phyloP scores from a whole-genome alignment of 2,888 invertebrate species.

The Notodromas monacha region DNA sequence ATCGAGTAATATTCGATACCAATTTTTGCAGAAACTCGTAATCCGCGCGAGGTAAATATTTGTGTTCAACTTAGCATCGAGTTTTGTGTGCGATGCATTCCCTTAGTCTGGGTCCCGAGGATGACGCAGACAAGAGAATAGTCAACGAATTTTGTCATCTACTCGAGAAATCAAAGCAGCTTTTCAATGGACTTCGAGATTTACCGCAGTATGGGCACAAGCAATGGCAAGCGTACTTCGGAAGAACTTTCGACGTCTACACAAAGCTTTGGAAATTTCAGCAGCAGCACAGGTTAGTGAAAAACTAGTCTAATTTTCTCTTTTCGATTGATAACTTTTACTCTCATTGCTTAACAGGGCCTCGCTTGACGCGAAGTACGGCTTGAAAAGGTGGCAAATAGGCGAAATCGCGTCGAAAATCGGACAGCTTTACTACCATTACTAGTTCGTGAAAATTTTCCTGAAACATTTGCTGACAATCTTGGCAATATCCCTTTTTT shows the following conservation, averaged over 20 bases:
- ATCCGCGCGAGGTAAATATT: no score
- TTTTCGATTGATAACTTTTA: neutral
- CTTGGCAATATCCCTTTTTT: constrained; percentile 15
- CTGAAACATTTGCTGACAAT: neutral
- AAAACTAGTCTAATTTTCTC: neutral
- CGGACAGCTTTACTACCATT: constrained; percentile 90
- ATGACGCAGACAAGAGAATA: constrained; percentile 59
- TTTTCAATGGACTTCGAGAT: constrained; percentile 81
- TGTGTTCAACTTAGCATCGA: no score
- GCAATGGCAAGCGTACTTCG: constrained; percentile 91
- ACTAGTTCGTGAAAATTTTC: constrained; percentile 36
- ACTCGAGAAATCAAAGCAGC: constrained; percentile 78
- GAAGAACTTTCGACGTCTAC: constrained; percentile 82
- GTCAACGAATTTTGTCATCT: constrained; percentile 84
- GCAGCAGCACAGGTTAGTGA: constrained; percentile 47
- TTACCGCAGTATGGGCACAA: constrained; percentile 85
- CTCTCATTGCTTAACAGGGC: constrained; percentile 19
- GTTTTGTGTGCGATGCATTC: no score
- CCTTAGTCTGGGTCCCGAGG: constrained; percentile 46
- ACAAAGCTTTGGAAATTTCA: constrained; percentile 94
- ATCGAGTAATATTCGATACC: no score
- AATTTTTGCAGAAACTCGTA: no score
- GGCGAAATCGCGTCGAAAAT: constrained; percentile 95
- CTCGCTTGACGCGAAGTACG: constrained; percentile 65
- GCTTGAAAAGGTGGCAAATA: constrained; percentile 85